phyloP scores from a whole-genome alignment of 2,797 vertebrate genomes.

The Botia almorhae region DNA sequence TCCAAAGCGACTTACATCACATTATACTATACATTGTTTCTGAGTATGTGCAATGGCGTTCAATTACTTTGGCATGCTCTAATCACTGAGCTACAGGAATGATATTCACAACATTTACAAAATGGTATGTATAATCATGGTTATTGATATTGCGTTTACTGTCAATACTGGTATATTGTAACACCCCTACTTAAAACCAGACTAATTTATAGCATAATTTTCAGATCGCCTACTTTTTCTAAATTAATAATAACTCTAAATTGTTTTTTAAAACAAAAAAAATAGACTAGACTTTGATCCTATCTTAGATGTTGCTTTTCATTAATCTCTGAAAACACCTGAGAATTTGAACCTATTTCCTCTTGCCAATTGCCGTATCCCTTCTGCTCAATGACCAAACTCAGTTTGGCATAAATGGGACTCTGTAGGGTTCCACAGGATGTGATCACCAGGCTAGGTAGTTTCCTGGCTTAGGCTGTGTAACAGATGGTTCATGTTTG shows the following conservation, averaged over 20 bases:
- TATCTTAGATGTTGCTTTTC: constrained; percentile 1
- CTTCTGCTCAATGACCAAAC: constrained; percentile 62
- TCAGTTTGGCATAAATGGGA: constrained; percentile 66
- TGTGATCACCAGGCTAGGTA: constrained; percentile 66
- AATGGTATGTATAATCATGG: too few relatives aligned
- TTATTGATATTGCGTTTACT: too few relatives aligned
- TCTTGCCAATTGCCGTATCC: constrained; percentile 27
- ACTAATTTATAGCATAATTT: not conserved
- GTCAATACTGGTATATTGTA: too few relatives aligned
- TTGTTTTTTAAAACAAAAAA: not conserved
- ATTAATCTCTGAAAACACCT: constrained; percentile 51
- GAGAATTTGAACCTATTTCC: constrained; percentile 19
- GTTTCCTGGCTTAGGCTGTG: constrained; percentile 69
- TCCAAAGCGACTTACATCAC: too few relatives aligned
- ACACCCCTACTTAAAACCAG: too few relatives aligned
- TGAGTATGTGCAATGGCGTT: too few relatives aligned
- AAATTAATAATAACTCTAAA: not conserved
- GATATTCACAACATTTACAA: too few relatives aligned
- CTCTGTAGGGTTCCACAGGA: constrained; percentile 68
- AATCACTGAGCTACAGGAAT: too few relatives aligned
- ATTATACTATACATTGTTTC: too few relatives aligned
- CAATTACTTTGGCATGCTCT: too few relatives aligned
- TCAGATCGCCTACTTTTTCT: not conserved
- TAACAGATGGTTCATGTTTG: constrained; percentile 75
- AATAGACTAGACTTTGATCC: not conserved